Percentiles rank a stretch among this genome's conserved stretches.
Evolutionary conservation across 2,113 vertebrate species (phyloP).

Genomic region (Xyliphius kryptos): DNA sequence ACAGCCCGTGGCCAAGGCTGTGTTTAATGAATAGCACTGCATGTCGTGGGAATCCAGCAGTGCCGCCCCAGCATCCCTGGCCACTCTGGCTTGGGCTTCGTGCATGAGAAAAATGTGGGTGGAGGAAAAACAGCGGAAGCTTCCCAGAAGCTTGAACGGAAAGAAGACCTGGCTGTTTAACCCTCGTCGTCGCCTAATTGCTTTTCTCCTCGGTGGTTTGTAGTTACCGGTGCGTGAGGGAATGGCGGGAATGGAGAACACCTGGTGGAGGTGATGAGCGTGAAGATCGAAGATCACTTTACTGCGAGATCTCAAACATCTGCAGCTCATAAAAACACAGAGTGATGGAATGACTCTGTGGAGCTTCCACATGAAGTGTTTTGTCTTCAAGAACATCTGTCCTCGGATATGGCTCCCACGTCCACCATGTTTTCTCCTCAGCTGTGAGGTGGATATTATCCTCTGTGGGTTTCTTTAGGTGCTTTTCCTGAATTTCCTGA

Average conservation of each 20-base stretch:
- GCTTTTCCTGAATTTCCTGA: no score
- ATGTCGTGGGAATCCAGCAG: slow-evolving; percentile 34
- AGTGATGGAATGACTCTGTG: no score
- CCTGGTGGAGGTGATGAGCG: slow-evolving; percentile 21
- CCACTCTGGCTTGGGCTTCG: slow-evolving; percentile 2
- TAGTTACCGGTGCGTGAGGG: slow-evolving; percentile 6
- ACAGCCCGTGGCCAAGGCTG: slow-evolving; percentile 32
- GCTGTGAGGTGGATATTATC: no score
- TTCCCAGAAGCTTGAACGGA: not conserved
- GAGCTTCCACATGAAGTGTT: no score
- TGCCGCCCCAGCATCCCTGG: slow-evolving; percentile 10
- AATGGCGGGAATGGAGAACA: slow-evolving; percentile 6
- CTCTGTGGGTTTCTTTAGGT: no score
- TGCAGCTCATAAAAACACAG: no score
- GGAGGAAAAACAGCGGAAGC: not conserved
- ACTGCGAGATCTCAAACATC: no score
- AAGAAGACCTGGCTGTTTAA: not conserved
- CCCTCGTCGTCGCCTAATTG: not conserved
- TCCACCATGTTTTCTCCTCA: no score
- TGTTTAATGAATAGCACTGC: slow-evolving; percentile 33
- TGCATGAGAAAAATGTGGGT: not conserved
- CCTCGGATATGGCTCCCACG: no score
- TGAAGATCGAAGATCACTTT: not conserved
- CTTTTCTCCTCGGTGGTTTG: not conserved
- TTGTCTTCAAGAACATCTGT: no score